Evolutionary conservation across 2,113 vertebrate species (phyloP).

Genomic region (Neopipo cinnamomea): DNA sequence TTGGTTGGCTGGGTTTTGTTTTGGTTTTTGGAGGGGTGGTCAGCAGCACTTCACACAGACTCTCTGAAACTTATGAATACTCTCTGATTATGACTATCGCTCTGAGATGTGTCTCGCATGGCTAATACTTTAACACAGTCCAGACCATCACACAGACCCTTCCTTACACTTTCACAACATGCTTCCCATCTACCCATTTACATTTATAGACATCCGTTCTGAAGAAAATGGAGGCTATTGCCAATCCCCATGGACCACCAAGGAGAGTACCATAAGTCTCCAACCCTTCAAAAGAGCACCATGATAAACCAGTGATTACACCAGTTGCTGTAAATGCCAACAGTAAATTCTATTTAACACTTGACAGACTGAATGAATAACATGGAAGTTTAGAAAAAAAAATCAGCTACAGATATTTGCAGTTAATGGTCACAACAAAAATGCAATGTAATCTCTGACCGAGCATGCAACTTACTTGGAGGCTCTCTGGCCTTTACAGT

Average conservation of each 20-base stretch:
- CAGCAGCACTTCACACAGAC: background rate
- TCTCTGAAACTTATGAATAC: background rate
- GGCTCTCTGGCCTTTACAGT: constrained; percentile 78
- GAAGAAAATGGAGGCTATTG: background rate
- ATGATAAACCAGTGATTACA: background rate
- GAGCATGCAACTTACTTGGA: constrained; percentile 72
- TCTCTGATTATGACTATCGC: background rate
- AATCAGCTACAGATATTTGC: background rate
- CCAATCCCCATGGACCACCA: background rate
- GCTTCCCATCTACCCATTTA: background rate
- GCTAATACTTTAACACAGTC: background rate
- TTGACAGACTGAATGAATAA: background rate
- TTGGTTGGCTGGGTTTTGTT: background rate
- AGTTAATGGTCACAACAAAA: background rate
- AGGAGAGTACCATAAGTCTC: background rate
- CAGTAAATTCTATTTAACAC: background rate
- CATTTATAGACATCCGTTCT: background rate
- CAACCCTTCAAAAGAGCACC: background rate
- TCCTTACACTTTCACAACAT: background rate
- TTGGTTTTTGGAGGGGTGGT: background rate
- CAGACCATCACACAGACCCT: background rate
- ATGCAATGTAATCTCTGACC: background rate
- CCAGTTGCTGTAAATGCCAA: background rate
- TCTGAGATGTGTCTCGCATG: background rate
- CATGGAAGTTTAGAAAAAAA: fast-evolving